phyloP scores from a whole-genome alignment of 2,797 vertebrate species.

The Ibycter americanus region DNA sequence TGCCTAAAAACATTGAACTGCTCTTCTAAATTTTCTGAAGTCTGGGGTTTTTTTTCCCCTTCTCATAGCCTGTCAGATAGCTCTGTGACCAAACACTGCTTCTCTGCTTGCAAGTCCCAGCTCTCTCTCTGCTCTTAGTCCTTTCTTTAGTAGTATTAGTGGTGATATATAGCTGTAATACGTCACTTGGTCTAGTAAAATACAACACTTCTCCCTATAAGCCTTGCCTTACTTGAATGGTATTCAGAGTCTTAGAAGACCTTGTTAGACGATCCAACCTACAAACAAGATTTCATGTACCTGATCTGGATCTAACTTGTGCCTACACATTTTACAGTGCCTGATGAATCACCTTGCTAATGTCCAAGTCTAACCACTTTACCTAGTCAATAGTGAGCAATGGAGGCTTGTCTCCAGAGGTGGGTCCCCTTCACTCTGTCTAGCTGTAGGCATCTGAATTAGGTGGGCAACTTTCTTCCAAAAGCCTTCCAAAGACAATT shows the following conservation, averaged over 20 bases:
- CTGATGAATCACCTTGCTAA: background rate
- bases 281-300: background rate
- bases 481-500: background rate
- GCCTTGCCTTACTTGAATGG: background rate
- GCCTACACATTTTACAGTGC: background rate
- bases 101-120: background rate
- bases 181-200: background rate
- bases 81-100: background rate
- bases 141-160: background rate
- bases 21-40: background rate
- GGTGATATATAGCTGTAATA: background rate
- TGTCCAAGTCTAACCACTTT: background rate
- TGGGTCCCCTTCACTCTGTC: background rate
- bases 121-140: background rate
- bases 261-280: background rate
- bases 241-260: background rate
- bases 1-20: background rate
- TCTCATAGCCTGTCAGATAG: background rate
- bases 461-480: background rate
- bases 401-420: background rate
- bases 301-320: background rate
- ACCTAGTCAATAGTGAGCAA: background rate
- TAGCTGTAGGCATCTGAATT: background rate
- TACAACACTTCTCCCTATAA: background rate
- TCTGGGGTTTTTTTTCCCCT: rapidly evolving